These are phyloP conservation scores for Syncerus caffer DNA, from an alignment of 2,797 vertebrate genomes.

Conservation along the genomic window DNA sequence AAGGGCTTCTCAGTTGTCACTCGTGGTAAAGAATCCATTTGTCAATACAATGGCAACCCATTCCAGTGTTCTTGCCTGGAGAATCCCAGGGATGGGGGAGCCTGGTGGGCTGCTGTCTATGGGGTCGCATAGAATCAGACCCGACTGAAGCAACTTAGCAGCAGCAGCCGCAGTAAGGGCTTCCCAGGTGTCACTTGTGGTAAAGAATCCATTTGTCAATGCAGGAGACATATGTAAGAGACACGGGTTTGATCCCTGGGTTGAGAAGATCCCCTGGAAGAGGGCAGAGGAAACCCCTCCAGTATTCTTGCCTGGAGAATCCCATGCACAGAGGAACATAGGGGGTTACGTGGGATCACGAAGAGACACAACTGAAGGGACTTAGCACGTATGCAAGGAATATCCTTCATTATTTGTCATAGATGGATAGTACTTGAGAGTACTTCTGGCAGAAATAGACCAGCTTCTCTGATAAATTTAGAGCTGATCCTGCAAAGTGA, in stretches of 20 bases:
- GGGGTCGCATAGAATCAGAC: rapidly evolving
- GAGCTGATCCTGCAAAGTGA: not conserved
- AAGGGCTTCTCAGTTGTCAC: not conserved
- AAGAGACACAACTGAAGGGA: not conserved
- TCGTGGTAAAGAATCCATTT: too few relatives aligned
- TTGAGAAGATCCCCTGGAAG: not conserved
- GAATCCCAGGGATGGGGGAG: too few relatives aligned
- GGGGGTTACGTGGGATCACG: not conserved
- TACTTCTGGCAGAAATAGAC: not conserved
- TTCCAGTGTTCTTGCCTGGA: too few relatives aligned
- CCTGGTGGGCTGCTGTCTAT: too few relatives aligned
- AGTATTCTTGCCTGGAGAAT: not conserved
- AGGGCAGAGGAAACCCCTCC: not conserved
- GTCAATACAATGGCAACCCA: too few relatives aligned
- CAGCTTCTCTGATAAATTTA: not conserved
- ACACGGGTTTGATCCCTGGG: not conserved
- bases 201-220: not conserved
- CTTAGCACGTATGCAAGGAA: not conserved
- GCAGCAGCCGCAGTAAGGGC: not conserved
- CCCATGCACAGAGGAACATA: not conserved
- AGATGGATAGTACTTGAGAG: not conserved
- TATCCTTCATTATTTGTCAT: not conserved
- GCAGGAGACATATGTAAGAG: not conserved
- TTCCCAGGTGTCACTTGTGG: not conserved
- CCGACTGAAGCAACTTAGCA: too few relatives aligned